Percentiles rank a stretch among this genome's conserved stretches.
Conservation (phyloP, 2,113 vertebrate species). For the Cyanoderma ruficeps region DNA sequence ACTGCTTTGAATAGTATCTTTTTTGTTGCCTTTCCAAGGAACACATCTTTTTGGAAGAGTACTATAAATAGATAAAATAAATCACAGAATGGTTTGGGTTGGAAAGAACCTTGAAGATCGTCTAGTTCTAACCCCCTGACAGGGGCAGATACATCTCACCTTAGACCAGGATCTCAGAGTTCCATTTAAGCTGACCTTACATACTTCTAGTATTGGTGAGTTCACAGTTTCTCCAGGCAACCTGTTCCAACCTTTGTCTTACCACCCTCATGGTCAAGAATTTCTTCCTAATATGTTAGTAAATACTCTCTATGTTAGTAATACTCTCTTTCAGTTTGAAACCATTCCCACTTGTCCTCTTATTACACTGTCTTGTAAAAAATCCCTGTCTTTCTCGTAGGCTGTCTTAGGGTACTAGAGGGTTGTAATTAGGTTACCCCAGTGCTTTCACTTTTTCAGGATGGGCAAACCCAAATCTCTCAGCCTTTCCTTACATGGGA, state of each 20-base stretch:
- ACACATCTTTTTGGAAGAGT: neutral
- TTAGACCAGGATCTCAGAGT: neutral
- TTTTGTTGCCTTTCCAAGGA: neutral
- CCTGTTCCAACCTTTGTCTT: neutral
- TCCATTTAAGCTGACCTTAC: neutral
- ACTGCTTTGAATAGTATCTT: neutral
- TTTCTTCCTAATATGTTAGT: neutral
- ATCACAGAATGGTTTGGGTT: neutral
- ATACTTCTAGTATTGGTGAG: neutral
- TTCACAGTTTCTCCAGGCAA: neutral
- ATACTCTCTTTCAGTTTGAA: neutral
- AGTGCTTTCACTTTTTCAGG: neutral
- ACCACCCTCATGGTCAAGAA: neutral
- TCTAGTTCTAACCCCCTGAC: neutral
- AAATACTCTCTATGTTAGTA: too few species aligned
- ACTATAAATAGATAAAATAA: neutral
- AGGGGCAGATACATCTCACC: neutral
- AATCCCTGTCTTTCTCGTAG: neutral
- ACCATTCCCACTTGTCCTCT: neutral
- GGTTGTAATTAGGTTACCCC: neutral
- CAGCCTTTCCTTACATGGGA: fast-evolving
- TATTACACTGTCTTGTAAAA: neutral
- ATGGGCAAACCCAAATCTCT: neutral
- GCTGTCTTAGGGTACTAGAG: neutral
- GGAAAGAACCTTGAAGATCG: neutral